Evolutionary conservation across 2,888 invertebrate species (phyloP), one percentile per base, ranked within the genome.

Genomic region (Dicycla oo): DNA sequence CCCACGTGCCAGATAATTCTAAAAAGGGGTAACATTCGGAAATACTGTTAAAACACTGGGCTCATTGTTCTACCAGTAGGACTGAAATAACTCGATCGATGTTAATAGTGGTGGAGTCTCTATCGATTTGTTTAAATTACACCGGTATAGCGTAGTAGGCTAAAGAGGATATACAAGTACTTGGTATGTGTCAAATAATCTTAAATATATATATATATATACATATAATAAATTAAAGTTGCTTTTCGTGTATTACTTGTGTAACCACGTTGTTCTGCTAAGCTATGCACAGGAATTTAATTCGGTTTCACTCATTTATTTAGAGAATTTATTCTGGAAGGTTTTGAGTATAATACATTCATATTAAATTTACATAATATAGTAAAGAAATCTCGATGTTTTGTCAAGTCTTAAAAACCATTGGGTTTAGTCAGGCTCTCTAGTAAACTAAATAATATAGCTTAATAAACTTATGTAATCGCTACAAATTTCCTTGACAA

Each of bases 1-100:
- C 43, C 73, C 57, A 75, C 43, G n/a, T 45, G 38, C 40, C 43
- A 43, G 23, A 43, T 65, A 3, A 45, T 67, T 15, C 11, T 26
- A 54, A 45, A 74, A 72, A 66, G 53, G 66, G 75, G 66, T 54
- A 30, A 23, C 13, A 47, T 53, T 54, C 2, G 26, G 7, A 53
- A 38, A 64, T 0, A 34, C 2, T 11, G 7, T 40, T 30, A n/a
- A n/a, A 51, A 34, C 5, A 49, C 15, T 23, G 23, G 8, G 10
- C 3, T n/a, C 30, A 51, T 20, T 26, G 18, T 49, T 58, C 15
- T 34, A 51, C 23, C 15, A 34, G 40, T 47, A 34, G 23, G 10
- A 40, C 34, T 47, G 11, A 26, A 56, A 26, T 30, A 23, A 23
- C 23, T 30, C 13, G 13, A 56, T 26, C n/a, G 10, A 51, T 75